These are phyloP conservation scores for Arctopsyche grandis DNA, from an alignment of 1,140 invertebrate genomes.

Conservation along the genomic window DNA sequence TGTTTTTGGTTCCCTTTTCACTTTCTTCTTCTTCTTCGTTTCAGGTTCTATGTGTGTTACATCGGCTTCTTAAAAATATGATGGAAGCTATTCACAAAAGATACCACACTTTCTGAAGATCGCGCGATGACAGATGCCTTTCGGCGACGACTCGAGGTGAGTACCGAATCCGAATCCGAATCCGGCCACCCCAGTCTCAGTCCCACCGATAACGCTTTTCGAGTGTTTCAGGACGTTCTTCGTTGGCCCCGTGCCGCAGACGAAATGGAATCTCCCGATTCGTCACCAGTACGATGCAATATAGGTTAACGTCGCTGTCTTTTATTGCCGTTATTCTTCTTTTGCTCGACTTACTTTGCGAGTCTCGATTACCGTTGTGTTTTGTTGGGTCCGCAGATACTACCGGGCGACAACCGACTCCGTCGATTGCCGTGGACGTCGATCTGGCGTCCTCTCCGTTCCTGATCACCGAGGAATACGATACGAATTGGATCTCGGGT, in stretches of 20 bases:
- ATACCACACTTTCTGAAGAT: conserved; percentile 49
- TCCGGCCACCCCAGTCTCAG: not conserved
- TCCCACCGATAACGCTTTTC: not conserved
- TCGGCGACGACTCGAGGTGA: conserved; percentile 40
- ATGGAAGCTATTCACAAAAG: conserved; percentile 50
- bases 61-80: conserved; percentile 14
- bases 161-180: not conserved
- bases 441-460: not conserved
- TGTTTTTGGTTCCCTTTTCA: too few species aligned
- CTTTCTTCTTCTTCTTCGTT: too few species aligned
- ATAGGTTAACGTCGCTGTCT: conserved; percentile 31
- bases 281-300: conserved; percentile 52
- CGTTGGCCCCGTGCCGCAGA: conserved; percentile 37
- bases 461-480: not conserved
- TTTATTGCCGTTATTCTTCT: not conserved
- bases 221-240: conserved; percentile 33
- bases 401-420: conserved; percentile 21
- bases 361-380: not conserved
- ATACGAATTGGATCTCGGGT: conserved; percentile 43
- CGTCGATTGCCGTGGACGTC: conserved; percentile 1
- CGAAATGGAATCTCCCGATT: conserved; percentile 53
- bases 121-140: conserved; percentile 49
- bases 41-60: too few species aligned
- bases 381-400: conserved; percentile 23
- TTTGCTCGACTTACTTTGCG: not conserved